These are phyloP conservation scores for Blastobasis lacticolella DNA, from an alignment of 2,888 invertebrate species.

Conservation along the genomic window DNA sequence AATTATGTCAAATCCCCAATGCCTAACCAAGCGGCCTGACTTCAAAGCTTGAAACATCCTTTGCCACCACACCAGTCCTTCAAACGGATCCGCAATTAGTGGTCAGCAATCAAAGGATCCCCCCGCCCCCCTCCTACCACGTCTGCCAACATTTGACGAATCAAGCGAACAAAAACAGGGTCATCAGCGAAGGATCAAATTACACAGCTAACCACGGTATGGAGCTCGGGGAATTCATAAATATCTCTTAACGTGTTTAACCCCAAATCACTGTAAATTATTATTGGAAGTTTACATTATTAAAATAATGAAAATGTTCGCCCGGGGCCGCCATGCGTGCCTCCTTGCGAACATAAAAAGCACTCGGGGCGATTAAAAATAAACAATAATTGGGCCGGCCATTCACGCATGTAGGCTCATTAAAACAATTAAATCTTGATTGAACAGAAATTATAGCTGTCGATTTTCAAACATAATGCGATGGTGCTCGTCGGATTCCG, in stretches of 20 bases:
- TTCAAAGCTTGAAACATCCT: too few relatives aligned
- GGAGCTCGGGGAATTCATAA: conserved; percentile 60
- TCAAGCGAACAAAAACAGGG: conserved; percentile 32
- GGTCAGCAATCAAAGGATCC: too few relatives aligned
- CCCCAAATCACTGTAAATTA: conserved; percentile 74
- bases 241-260: conserved; percentile 71
- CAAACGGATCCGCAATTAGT: too few relatives aligned
- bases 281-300: conserved; percentile 74
- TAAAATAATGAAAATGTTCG: conserved; percentile 75
- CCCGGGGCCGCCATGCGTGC: conserved; percentile 66
- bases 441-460: conserved; percentile 75
- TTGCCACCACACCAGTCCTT: too few relatives aligned
- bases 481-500: conserved; percentile 64
- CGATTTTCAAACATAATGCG: conserved; percentile 72
- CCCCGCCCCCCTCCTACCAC: too few relatives aligned
- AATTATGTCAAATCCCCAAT: too few relatives aligned
- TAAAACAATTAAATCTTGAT: conserved; percentile 76
- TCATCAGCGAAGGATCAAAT: conserved; percentile 51
- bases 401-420: conserved; percentile 74
- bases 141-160: conserved; percentile 16
- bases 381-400: conserved; percentile 74
- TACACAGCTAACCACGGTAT: conserved; percentile 51
- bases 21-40: too few relatives aligned
- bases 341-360: conserved; percentile 70
- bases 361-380: conserved; percentile 74